Percentiles rank a stretch among this genome's conserved stretches.
phyloP scores from a whole-genome alignment of 2,888 invertebrate species.

The Melanchra persicariae region DNA sequence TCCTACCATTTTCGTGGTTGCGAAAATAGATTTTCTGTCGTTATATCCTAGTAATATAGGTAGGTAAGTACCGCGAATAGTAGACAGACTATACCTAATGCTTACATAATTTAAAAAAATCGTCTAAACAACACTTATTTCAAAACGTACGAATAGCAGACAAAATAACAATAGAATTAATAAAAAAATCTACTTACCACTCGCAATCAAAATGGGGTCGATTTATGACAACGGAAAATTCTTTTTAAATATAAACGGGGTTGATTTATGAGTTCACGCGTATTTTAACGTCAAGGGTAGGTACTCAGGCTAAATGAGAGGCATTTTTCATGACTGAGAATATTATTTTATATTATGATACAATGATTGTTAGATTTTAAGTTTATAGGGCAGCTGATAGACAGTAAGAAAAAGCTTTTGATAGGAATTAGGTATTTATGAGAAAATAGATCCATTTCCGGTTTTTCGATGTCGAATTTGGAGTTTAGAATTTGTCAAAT shows the following conservation, averaged over 20 bases:
- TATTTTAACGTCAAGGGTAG: slow-evolving; percentile 51
- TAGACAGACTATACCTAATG: too few species aligned
- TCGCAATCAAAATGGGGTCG: slow-evolving; percentile 31
- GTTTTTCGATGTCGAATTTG: not conserved
- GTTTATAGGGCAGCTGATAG: slow-evolving; percentile 12
- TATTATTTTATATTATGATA: too few species aligned
- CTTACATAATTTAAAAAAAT: not conserved
- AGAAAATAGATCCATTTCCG: not conserved
- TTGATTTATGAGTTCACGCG: slow-evolving; percentile 35
- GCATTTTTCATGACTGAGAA: slow-evolving; percentile 18
- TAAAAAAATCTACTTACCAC: too few species aligned
- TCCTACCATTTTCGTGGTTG: not conserved
- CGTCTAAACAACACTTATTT: not conserved
- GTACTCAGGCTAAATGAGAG: slow-evolving; percentile 7
- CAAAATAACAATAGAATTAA: slow-evolving; percentile 3
- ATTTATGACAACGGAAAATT: slow-evolving; percentile 24
- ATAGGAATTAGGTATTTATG: not conserved
- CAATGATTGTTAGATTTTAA: slow-evolving; percentile 1
- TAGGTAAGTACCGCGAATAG: too few species aligned
- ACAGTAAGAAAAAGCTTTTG: too few species aligned
- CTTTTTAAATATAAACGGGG: slow-evolving; percentile 33
- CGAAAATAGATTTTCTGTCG: not conserved
- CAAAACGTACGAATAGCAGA: not conserved
- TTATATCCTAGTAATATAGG: not conserved
- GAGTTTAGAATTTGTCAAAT: too few species aligned